A percentile compares a stretch with the other conserved stretches of the same genome.
Evolutionary conservation across 2,113 vertebrate species (phyloP).

Genomic region (Sitta europaea): DNA sequence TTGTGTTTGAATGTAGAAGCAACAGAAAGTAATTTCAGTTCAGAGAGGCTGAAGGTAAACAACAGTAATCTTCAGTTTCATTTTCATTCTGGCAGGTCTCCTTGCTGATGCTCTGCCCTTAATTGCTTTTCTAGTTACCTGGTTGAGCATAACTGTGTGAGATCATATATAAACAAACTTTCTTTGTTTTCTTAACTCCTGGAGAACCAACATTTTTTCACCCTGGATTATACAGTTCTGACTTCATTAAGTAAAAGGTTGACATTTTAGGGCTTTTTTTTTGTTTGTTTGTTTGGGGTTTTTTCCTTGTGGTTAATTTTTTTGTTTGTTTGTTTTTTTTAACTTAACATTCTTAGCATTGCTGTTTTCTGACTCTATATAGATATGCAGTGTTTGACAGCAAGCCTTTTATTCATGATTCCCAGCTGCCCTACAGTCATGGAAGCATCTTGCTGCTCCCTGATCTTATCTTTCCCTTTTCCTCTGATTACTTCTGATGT

Average conservation of each 20-base stretch:
- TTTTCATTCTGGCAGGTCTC: slow-evolving; percentile 49
- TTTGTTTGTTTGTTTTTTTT: neutral
- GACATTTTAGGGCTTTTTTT: neutral
- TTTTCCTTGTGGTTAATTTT: neutral
- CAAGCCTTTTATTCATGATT: neutral
- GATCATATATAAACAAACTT: slow-evolving; percentile 27
- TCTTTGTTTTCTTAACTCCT: slow-evolving; percentile 17
- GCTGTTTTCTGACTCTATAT: neutral
- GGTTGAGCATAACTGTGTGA: slow-evolving; percentile 24
- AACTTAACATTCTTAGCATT: neutral
- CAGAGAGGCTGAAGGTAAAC: slow-evolving; percentile 57
- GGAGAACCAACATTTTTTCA: neutral
- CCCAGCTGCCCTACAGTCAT: neutral
- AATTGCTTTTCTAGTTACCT: slow-evolving; percentile 64
- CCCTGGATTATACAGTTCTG: neutral
- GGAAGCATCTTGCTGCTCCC: neutral
- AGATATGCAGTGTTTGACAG: neutral
- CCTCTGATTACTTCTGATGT: neutral
- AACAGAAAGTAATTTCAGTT: slow-evolving; percentile 64
- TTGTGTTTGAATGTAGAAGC: slow-evolving; percentile 37
- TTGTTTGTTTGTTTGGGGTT: neutral
- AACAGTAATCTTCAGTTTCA: slow-evolving; percentile 58
- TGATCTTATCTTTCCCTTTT: neutral
- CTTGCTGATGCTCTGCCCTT: slow-evolving; percentile 22
- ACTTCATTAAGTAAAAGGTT: neutral